Evolutionary conservation across 2,888 invertebrate species (phyloP).

Genomic region (Oligia strigilis): DNA sequence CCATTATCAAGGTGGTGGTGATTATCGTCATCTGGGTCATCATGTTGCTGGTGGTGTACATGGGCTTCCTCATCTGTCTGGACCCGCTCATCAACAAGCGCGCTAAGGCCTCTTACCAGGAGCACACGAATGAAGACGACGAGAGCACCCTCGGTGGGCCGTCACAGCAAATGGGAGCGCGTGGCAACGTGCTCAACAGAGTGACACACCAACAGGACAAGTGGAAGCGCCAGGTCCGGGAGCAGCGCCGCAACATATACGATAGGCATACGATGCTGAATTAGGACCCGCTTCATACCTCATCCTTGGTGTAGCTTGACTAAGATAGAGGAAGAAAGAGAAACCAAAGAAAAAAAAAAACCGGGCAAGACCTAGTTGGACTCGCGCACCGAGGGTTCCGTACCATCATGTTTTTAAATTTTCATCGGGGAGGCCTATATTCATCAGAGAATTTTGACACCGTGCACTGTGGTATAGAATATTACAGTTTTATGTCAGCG

Average conservation of each 20-base stretch:
- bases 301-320: slow-evolving; percentile 30
- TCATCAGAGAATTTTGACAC: too few species aligned
- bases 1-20: slow-evolving; percentile 97
- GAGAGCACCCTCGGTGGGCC: slow-evolving; percentile 91
- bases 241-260: slow-evolving; percentile 98
- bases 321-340: too few species aligned
- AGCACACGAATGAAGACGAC: slow-evolving; percentile 99
- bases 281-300: slow-evolving; percentile 82
- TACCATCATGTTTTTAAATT: too few species aligned
- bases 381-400: too few species aligned
- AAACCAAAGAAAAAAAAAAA: too few species aligned
- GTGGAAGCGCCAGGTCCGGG: slow-evolving; percentile 99
- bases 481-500: too few species aligned
- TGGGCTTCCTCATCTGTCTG: slow-evolving; percentile 99
- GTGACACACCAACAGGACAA: slow-evolving; percentile 99
- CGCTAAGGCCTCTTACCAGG: slow-evolving; percentile 96
- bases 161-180: slow-evolving; percentile 94
- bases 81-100: slow-evolving; percentile 98
- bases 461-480: too few species aligned
- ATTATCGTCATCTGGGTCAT: slow-evolving; percentile 99
- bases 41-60: slow-evolving; percentile 98
- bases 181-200: slow-evolving; percentile 96
- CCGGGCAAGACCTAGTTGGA: too few species aligned
- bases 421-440: too few species aligned
- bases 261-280: slow-evolving; percentile 99